Percentiles rank a stretch among this genome's conserved stretches.
Evolutionary conservation across 2,113 vertebrate genomes (phyloP).

Genomic region (Forbesichthys papilliferus): DNA sequence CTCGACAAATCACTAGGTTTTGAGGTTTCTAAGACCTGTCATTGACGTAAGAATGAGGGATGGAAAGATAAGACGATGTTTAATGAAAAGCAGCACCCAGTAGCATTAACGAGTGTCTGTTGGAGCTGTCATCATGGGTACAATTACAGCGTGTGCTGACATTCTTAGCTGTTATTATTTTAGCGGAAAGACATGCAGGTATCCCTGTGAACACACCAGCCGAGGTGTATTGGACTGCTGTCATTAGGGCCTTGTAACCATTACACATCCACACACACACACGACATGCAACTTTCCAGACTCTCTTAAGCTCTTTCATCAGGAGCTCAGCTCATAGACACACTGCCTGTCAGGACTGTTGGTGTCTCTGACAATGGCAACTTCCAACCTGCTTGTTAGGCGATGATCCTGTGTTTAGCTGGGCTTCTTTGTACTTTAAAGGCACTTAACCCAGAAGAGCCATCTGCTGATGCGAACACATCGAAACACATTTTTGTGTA

Average conservation of each 20-base stretch:
- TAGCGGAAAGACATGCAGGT: too few species aligned
- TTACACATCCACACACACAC: too few species aligned
- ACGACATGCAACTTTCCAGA: not conserved
- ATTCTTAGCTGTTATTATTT: constrained; percentile 24
- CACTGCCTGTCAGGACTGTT: not conserved
- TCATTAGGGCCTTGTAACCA: too few species aligned
- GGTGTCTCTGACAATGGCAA: constrained; percentile 14
- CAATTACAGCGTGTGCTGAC: constrained; percentile 42
- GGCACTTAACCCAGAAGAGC: constrained; percentile 36
- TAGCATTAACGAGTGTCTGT: constrained; percentile 42
- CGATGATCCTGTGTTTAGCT: constrained; percentile 57
- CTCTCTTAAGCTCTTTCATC: not conserved
- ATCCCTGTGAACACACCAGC: too few species aligned
- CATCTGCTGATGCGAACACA: constrained; percentile 49
- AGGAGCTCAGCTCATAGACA: not conserved
- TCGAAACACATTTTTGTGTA: constrained; percentile 2
- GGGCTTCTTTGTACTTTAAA: constrained; percentile 51
- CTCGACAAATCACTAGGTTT: constrained; percentile 34
- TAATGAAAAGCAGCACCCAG: constrained; percentile 31
- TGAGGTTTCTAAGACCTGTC: not conserved
- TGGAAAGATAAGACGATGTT: constrained; percentile 46
- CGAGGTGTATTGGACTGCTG: too few species aligned
- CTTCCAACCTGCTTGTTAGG: constrained; percentile 53
- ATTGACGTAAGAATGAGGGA: constrained; percentile 7
- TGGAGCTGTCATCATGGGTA: constrained; percentile 57